Base-by-base conservation (phyloP, 2,888 invertebrate species). In the Drosophila flavopinicola region DNA sequence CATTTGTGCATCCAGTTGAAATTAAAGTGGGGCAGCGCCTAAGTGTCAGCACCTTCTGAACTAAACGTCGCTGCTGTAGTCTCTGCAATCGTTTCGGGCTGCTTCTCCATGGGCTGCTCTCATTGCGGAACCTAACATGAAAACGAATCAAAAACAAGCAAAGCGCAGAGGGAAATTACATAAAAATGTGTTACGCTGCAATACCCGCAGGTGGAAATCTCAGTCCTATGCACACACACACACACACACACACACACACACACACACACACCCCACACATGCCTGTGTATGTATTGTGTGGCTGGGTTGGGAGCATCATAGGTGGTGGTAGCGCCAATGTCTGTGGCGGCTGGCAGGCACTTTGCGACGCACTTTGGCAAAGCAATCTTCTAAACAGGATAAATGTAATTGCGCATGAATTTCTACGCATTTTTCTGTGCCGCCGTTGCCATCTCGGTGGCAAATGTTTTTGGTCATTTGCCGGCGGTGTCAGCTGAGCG, bases 351-450 rank as follows among this genome's bases (percentile, higher is more conserved):
- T 82, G 66, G 51, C 67, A 75, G 25, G 75, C 88, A 86, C 84
- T 87, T 84, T 84, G 70, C 84, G 88, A 83, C 83, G 85, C 88
- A 88, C 83, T 83, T 88, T 88, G 78, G 60, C 68, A 84, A 85
- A 88, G 85, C 88, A 88, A 90, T 91, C 85, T 90, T 88, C 83
- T 83, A 90, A 90, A 90, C 89, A 90, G 90, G 89, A 91, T 90
- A 89, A 90, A 91, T 85, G 90, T 88, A 90, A 91, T 90, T 91
- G 90, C 90, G 90, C 91, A 90, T 90, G 91, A 90, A 90, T 88
- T 86, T 88, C 78, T 89, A 90, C 89, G 89, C 91, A 90, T 89
- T 89, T 89, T 89, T 79, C 71, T 86, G 67, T 53, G 49, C 53
- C 54, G 39, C 15, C 63, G 63, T 47, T 23, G 70, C 70, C 42